These are phyloP conservation scores for Pantherophis vulpinus DNA, from an alignment of 2,797 vertebrate species.

Conservation along the genomic window DNA sequence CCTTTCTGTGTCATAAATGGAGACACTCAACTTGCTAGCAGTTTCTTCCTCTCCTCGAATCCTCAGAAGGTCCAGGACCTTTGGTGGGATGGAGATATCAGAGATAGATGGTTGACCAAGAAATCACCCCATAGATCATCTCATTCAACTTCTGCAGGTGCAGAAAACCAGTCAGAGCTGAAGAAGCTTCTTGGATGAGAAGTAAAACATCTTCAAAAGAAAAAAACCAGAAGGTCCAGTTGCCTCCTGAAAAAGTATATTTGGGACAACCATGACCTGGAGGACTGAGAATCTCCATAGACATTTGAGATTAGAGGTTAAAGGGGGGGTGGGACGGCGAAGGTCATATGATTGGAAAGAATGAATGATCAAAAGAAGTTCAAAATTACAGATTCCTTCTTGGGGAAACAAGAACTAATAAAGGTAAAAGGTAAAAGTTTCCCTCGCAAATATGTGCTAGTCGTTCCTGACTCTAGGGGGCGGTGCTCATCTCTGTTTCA, in stretches of 20 bases:
- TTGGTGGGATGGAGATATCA: slow-evolving; percentile 31
- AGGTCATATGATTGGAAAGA: neutral
- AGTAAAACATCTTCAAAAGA: too few species aligned
- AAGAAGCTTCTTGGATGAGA: too few species aligned
- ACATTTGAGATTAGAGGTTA: too few species aligned
- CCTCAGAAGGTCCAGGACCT: slow-evolving; percentile 76
- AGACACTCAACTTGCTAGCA: slow-evolving; percentile 62
- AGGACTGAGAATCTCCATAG: too few species aligned
- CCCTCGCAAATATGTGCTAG: too few species aligned
- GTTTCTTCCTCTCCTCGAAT: slow-evolving; percentile 70
- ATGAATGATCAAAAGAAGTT: neutral
- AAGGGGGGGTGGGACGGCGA: neutral
- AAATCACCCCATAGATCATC: neutral
- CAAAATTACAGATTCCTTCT: neutral
- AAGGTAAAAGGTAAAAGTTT: too few species aligned
- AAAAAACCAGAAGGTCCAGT: too few species aligned
- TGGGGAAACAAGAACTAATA: neutral
- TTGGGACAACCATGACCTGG: too few species aligned
- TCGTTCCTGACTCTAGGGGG: too few species aligned
- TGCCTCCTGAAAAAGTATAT: too few species aligned
- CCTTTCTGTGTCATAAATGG: slow-evolving; percentile 73
- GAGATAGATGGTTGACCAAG: neutral
- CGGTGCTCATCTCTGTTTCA: too few species aligned
- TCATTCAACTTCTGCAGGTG: neutral
- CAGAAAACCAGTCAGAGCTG: neutral